Percentiles rank a stretch among this genome's conserved stretches.
Conservation (phyloP, 2,113 vertebrate genomes). For the Urocynchramus pylzowi region DNA sequence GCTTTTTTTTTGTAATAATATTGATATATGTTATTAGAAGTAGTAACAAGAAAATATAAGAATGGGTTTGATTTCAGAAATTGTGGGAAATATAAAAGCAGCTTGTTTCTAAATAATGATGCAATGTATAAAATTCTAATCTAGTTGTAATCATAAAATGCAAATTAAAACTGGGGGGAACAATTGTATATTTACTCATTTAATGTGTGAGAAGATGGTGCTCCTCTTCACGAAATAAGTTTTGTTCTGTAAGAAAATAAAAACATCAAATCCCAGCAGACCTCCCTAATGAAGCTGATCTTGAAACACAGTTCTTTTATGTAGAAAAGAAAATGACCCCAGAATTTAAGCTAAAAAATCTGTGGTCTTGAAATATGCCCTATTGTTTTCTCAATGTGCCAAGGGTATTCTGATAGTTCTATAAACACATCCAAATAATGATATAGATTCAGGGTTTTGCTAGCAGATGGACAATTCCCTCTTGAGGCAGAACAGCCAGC, state of each 20-base stretch:
- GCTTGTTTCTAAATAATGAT: neutral
- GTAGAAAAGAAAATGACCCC: neutral
- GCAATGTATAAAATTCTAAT: slow-evolving; percentile 3
- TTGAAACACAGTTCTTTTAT: slow-evolving; percentile 23
- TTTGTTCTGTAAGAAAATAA: slow-evolving; percentile 25
- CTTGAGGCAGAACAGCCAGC: neutral
- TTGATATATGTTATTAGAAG: neutral
- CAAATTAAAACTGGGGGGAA: slow-evolving; percentile 34
- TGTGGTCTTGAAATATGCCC: neutral
- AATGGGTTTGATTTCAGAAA: neutral
- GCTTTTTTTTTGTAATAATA: neutral
- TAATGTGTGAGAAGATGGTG: neutral
- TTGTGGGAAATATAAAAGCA: neutral
- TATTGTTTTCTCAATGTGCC: neutral
- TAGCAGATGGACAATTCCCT: neutral
- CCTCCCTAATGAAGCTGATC: slow-evolving; percentile 13
- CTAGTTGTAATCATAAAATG: slow-evolving; percentile 18
- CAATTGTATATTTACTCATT: slow-evolving; percentile 6
- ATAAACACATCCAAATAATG: neutral
- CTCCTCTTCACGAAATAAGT: neutral
- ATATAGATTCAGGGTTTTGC: neutral
- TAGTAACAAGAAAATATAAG: neutral
- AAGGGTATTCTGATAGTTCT: neutral
- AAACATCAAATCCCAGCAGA: neutral
- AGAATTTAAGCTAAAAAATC: neutral